These are phyloP conservation scores for Melitaea cinxia DNA, from an alignment of 1,140 invertebrate species.

Conservation along the genomic window DNA sequence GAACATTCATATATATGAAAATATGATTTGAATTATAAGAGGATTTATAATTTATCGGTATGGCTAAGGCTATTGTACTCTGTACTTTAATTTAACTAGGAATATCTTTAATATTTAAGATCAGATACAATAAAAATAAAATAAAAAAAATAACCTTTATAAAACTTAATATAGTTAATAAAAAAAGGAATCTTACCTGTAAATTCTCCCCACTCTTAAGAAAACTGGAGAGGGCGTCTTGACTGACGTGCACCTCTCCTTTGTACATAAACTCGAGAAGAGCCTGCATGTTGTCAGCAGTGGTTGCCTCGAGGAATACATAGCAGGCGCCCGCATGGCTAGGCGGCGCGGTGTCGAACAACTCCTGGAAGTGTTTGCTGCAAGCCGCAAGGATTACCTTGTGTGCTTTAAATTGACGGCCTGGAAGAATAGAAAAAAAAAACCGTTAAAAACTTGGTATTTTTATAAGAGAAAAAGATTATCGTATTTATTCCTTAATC, in stretches of 20 bases:
- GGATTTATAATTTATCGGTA: too few species aligned
- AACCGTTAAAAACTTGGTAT: not conserved
- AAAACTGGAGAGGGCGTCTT: constrained; percentile 93
- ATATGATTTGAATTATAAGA: too few species aligned
- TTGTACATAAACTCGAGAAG: constrained; percentile 97
- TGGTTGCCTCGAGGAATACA: constrained; percentile 94
- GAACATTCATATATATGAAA: too few species aligned
- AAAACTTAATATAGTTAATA: too few species aligned
- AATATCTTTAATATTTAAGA: too few species aligned
- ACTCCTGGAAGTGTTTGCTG: constrained; percentile 95
- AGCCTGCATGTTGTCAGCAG: constrained; percentile 93
- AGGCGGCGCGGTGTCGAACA: constrained; percentile 93
- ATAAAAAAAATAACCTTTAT: too few species aligned
- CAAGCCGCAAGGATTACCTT: constrained; percentile 95
- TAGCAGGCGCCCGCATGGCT: constrained; percentile 90
- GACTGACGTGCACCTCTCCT: constrained; percentile 94
- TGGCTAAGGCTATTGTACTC: too few species aligned
- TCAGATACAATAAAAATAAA: too few species aligned
- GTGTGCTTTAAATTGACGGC: constrained; percentile 95
- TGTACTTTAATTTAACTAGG: too few species aligned
- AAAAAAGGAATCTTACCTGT: constrained; percentile 83
- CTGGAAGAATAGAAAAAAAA: constrained; percentile 80
- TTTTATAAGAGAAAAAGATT: too few species aligned
- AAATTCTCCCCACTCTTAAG: constrained; percentile 94
- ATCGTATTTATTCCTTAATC: too few species aligned